phyloP scores from a whole-genome alignment of 2,797 vertebrate genomes.

The Hoplostethus atlanticus region DNA sequence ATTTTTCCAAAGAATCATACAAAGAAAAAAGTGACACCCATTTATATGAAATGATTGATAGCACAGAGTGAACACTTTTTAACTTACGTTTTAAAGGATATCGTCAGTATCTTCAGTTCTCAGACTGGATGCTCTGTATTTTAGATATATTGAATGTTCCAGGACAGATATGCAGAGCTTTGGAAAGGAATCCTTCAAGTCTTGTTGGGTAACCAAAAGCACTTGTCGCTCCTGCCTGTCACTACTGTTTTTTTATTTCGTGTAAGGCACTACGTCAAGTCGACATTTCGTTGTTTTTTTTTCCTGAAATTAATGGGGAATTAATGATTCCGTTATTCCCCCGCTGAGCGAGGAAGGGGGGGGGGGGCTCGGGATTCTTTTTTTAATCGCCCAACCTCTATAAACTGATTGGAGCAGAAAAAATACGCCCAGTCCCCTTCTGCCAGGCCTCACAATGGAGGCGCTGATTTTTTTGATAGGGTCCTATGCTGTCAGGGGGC shows the following conservation, averaged over 20 bases:
- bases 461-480: constrained; percentile 83
- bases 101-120: background rate
- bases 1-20: background rate
- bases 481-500: constrained; percentile 79
- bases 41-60: background rate
- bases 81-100: too few relatives aligned
- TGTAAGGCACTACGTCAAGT: constrained; percentile 55
- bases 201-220: constrained; percentile 47
- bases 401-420: constrained; percentile 81
- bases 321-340: constrained; percentile 83
- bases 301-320: constrained; percentile 82
- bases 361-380: constrained; percentile 66
- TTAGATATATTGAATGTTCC: background rate
- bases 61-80: background rate
- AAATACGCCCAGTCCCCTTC: constrained; percentile 80
- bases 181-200: constrained; percentile 23
- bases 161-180: background rate
- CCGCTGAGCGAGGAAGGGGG: constrained; percentile 62
- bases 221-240: constrained; percentile 73
- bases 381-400: constrained; percentile 80
- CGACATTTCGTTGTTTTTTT: constrained; percentile 61
- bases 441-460: constrained; percentile 83
- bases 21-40: too few relatives aligned
- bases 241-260: constrained; percentile 56
- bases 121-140: background rate